Conservation (phyloP, 1,140 invertebrate species). For the Drosophila lacertosa region DNA sequence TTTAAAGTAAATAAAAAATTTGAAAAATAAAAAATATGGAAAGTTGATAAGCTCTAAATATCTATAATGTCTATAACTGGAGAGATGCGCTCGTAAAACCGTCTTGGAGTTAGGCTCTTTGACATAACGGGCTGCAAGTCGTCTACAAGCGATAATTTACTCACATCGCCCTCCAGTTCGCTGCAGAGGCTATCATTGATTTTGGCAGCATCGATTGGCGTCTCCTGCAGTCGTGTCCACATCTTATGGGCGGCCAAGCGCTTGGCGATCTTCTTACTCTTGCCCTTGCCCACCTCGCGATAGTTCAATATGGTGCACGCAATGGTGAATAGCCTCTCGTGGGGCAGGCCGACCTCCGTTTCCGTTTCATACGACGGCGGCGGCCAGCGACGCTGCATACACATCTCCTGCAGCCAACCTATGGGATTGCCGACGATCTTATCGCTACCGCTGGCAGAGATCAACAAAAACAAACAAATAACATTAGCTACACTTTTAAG, state of each 20-base stretch:
- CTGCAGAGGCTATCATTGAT: conserved; percentile 84
- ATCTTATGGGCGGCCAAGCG: conserved; percentile 96
- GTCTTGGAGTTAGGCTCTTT: conserved; percentile 11
- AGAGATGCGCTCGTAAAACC: conserved; percentile 40
- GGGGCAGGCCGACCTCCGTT: conserved; percentile 95
- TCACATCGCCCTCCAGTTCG: conserved; percentile 82
- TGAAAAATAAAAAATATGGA: neutral
- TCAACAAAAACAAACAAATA: neutral
- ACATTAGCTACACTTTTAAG: neutral
- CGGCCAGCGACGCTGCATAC: conserved; percentile 97
- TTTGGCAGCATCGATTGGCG: conserved; percentile 88
- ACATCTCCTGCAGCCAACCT: conserved; percentile 97
- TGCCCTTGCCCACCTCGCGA: conserved; percentile 92
- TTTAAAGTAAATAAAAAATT: neutral
- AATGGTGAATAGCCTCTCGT: conserved; percentile 96
- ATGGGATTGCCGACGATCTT: conserved; percentile 95
- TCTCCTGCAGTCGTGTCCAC: conserved; percentile 92
- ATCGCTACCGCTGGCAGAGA: conserved; percentile 84
- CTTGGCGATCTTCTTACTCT: conserved; percentile 98
- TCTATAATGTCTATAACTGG: conserved; percentile 30
- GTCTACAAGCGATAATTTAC: conserved; percentile 44
- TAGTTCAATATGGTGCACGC: conserved; percentile 94
- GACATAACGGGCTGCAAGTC: conserved; percentile 10
- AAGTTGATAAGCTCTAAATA: conserved; percentile 27
- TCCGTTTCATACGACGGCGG: conserved; percentile 96